Evolutionary conservation across 2,888 invertebrate genomes (phyloP).

Genomic region (Thecocarcelia acutangulata): DNA sequence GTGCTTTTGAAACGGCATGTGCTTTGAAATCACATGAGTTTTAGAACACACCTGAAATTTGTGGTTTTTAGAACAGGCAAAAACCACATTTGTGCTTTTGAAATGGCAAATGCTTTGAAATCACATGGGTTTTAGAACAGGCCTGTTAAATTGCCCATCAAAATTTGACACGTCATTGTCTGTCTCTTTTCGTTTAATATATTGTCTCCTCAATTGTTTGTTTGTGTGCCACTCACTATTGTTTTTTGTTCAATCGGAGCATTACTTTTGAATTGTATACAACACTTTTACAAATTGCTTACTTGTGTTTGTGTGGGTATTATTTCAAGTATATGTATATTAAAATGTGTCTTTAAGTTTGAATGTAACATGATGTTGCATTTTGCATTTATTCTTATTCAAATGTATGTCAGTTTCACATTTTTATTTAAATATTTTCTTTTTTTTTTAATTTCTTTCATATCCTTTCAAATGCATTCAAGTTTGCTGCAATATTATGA

Average conservation of each 20-base stretch:
- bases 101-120: too few species aligned
- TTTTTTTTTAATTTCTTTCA: constrained; percentile 9
- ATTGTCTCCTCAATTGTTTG: neutral
- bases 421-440: constrained; percentile 20
- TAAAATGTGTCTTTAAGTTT: constrained; percentile 4
- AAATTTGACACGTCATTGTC: too few species aligned
- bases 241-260: constrained; percentile 8
- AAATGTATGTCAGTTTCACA: constrained; percentile 52
- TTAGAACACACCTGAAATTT: too few species aligned
- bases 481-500: constrained; percentile 51
- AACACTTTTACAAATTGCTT: constrained; percentile 32
- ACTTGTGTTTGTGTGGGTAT: constrained; percentile 8
- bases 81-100: too few species aligned
- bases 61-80: too few species aligned
- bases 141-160: too few species aligned
- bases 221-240: neutral
- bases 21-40: too few species aligned
- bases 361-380: constrained; percentile 49
- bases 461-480: constrained; percentile 42
- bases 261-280: constrained; percentile 40
- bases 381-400: constrained; percentile 33
- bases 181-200: too few species aligned
- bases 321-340: constrained; percentile 8
- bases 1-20: too few species aligned
- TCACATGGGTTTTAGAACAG: too few species aligned